Evolutionary conservation across 2,888 invertebrate genomes (phyloP), one percentile per base, ranked within the genome.

Genomic region (Thecophora atra): DNA sequence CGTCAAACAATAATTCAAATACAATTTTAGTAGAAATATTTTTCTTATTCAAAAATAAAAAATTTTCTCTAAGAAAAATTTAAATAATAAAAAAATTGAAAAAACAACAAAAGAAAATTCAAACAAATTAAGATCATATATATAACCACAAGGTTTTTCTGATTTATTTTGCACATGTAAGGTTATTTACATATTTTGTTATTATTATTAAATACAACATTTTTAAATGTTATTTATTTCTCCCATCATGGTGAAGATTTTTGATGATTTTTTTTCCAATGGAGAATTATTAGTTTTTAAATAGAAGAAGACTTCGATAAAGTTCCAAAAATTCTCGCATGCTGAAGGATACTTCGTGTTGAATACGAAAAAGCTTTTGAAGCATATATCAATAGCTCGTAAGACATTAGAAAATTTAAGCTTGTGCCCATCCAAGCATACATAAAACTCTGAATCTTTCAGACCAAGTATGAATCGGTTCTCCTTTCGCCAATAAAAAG

Each of bases 251-350:
- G 63, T 13, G 42, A 19, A n/a, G 11, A 56, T 21, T 56, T 56
- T 56, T 21, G 56, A 19, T 6, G 56, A 56, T 11, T 26, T 4
- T 56, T 56, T 56, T 56, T 56, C 21, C 11, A 56, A 21, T 11
- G 56, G 13, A 56, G 56, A 21, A 56, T n/a, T 56, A 56, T n/a
- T 56, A 56, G 8, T 56, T 21, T 5, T 63, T 19, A 54, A 63
- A 11, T 63, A 70, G 47, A 70, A 47, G 52, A 15, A 70, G 44
- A 54, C 47, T 51, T 70, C 63, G 5, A 70, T 21, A n/a, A 63
- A 70, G 47, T 52, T n/a, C 70, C 70, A 70, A 63, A 62, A 63
- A 30, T 62, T 62, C 24, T 62, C 62, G 63, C 62, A 70, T 17
- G 69, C 69, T 28, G 58, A 28, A 62, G 70, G 60, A 62, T 70